Conservation (phyloP, 2,113 vertebrate species). For the Platysternon megacephalum region DNA sequence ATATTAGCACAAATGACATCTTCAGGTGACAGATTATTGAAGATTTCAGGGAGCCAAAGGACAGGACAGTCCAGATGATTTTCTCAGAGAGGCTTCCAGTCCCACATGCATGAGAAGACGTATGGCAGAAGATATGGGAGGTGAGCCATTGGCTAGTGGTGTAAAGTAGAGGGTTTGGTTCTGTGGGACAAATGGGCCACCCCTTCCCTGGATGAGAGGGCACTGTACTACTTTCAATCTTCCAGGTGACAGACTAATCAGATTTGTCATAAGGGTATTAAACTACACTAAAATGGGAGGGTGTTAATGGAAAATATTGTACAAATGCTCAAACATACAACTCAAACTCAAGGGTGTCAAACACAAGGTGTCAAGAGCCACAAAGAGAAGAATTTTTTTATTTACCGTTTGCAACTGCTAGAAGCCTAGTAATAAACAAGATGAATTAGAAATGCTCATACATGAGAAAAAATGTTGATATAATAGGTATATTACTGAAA, state of each 20-base stretch:
- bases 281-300: neutral
- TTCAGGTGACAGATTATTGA: neutral
- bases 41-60: neutral
- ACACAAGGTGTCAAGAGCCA: neutral
- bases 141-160: neutral
- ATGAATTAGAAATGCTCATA: neutral
- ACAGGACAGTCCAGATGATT: neutral
- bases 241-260: neutral
- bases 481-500: neutral
- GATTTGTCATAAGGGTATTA: neutral
- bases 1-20: neutral
- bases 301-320: rapidly evolving
- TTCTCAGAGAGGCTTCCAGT: neutral
- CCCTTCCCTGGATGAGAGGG: neutral
- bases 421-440: neutral
- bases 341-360: neutral
- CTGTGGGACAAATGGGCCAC: neutral
- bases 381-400: rapidly evolving
- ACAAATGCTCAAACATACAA: neutral
- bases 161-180: neutral
- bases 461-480: neutral
- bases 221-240: neutral
- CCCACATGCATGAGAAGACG: neutral
- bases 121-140: neutral
- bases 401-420: neutral